These are phyloP conservation scores for Cecidostiba fungosa DNA, from an alignment of 2,888 invertebrate genomes.

Conservation along the genomic window DNA sequence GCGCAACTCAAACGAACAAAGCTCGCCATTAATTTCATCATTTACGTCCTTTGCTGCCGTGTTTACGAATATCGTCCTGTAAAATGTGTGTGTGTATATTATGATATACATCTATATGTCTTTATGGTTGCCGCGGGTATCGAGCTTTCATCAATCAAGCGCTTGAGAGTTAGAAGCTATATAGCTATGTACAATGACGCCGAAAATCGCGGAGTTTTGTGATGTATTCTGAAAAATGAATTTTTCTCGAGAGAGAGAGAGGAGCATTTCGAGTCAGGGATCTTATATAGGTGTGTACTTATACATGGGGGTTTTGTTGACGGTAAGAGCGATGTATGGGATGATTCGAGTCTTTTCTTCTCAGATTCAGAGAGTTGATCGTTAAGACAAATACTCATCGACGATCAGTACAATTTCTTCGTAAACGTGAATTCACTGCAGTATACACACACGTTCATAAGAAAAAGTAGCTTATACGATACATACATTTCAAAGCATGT, in stretches of 20 bases:
- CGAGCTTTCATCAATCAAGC: not conserved
- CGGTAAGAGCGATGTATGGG: not conserved
- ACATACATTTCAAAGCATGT: not conserved
- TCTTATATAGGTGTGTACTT: too few species aligned
- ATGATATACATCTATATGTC: not conserved
- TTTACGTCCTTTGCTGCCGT: conserved; percentile 5
- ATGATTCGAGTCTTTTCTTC: not conserved
- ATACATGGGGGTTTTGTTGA: not conserved
- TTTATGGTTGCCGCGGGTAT: not conserved
- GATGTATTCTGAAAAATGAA: not conserved
- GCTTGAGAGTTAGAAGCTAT: not conserved
- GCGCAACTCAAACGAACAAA: not conserved
- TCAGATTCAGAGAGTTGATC: not conserved
- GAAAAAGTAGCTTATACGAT: too few species aligned
- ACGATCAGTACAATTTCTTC: too few species aligned
- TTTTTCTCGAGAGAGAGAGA: not conserved
- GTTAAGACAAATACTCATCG: too few species aligned
- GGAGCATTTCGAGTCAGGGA: too few species aligned
- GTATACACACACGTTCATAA: too few species aligned
- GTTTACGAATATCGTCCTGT: not conserved
- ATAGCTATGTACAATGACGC: not conserved
- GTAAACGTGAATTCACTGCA: too few species aligned
- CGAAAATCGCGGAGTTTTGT: not conserved
- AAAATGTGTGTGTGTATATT: not conserved
- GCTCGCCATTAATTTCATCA: conserved; percentile 40